Conservation (phyloP, 2,113 vertebrate genomes). For the Haemorhous mexicanus region DNA sequence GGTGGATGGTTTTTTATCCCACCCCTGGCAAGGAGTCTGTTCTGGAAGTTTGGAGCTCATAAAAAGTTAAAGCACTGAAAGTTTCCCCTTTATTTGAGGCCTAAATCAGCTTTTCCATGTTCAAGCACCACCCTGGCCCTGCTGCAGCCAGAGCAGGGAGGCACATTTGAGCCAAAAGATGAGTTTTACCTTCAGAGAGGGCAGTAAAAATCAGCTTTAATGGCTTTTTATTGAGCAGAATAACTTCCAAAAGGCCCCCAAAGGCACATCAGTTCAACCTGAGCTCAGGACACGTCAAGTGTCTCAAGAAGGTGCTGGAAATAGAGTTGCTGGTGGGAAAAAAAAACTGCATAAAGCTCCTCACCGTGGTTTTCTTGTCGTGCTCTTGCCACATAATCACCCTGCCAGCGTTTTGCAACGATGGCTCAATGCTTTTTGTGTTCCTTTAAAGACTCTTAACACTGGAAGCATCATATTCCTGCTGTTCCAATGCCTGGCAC, state of each 20-base stretch:
- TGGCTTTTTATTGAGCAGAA: not conserved
- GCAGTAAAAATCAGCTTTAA: not conserved
- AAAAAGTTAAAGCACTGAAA: not conserved
- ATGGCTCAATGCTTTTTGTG: not conserved
- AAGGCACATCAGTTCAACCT: not conserved
- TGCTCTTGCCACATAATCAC: not conserved
- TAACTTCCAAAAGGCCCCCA: not conserved
- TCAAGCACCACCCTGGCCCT: fast-evolving
- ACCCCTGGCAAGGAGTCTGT: not conserved
- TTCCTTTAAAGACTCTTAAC: not conserved
- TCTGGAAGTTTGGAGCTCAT: not conserved
- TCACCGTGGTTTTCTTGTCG: not conserved
- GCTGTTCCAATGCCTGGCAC: slow-evolving; percentile 55
- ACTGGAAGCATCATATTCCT: slow-evolving; percentile 4
- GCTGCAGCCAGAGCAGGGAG: not conserved
- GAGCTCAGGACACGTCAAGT: fast-evolving
- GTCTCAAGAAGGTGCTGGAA: not conserved
- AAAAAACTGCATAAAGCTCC: not conserved
- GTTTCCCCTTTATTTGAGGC: not conserved
- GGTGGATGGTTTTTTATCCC: not conserved
- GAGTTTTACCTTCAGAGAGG: not conserved
- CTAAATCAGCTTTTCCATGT: fast-evolving
- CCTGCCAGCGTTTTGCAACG: not conserved
- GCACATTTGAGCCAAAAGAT: not conserved
- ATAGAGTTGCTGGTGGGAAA: fast-evolving